A percentile compares a stretch with the other conserved stretches of the same genome.
Conservation (phyloP, 2,888 invertebrate species). For the Priocnemis perturbator region DNA sequence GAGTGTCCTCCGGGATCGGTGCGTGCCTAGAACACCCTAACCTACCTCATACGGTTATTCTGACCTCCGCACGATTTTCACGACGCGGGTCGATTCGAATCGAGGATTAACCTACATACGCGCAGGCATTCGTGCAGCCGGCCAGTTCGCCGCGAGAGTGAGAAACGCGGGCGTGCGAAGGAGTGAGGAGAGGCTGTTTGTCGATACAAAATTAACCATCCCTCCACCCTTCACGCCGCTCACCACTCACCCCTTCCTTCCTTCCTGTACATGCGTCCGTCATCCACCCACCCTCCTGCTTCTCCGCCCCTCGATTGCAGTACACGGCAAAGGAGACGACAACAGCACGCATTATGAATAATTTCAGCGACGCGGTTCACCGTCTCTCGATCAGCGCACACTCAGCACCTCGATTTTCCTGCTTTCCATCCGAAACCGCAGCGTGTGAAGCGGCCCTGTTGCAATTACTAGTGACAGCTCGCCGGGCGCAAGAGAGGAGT, state of each 20-base stretch:
- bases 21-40: constrained; percentile 42
- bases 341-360: constrained; percentile 18
- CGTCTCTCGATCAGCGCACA: too few species aligned
- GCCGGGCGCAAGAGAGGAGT: too few species aligned
- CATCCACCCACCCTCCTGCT: not conserved
- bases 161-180: constrained; percentile 8
- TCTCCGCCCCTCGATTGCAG: not conserved
- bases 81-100: constrained; percentile 54
- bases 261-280: not conserved
- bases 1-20: constrained; percentile 6
- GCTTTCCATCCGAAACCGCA: not conserved
- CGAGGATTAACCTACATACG: constrained; percentile 61
- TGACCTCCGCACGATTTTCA: constrained; percentile 11
- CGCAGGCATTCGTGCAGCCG: constrained; percentile 44
- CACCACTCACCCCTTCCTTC: not conserved
- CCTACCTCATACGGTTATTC: constrained; percentile 56
- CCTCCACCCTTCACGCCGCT: constrained; percentile 10
- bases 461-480: too few species aligned
- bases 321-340: constrained; percentile 2
- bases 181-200: constrained; percentile 33
- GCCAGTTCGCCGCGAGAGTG: constrained; percentile 5
- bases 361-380: not conserved
- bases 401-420: too few species aligned
- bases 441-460: too few species aligned
- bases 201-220: constrained; percentile 54